These are phyloP conservation scores for Eulemur macaco DNA, from an alignment of 2,113 vertebrate genomes.

Conservation along the genomic window DNA sequence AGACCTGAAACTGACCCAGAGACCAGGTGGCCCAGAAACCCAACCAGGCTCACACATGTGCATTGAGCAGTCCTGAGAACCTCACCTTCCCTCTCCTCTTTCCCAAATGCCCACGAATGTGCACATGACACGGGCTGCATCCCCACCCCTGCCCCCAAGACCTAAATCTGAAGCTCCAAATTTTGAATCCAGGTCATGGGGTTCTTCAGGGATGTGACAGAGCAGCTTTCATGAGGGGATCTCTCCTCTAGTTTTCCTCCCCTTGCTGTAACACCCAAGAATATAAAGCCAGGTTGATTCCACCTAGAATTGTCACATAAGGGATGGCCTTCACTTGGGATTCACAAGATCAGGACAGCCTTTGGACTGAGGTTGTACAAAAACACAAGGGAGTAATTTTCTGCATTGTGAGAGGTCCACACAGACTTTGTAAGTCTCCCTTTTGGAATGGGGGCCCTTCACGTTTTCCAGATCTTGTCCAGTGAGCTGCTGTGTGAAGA, in stretches of 20 bases:
- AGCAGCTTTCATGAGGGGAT: not conserved
- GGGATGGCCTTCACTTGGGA: not conserved
- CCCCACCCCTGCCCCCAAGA: too few relatives aligned
- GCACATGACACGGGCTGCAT: not conserved
- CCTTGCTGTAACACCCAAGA: not conserved
- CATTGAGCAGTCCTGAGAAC: not conserved
- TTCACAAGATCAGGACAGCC: not conserved
- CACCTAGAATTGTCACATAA: not conserved
- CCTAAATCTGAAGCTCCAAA: not conserved
- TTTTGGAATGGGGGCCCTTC: not conserved
- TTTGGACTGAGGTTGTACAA: not conserved
- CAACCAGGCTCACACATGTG: not conserved
- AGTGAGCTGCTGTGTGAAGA: too few relatives aligned
- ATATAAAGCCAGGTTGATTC: not conserved
- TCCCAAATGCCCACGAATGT: not conserved
- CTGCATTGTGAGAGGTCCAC: not conserved
- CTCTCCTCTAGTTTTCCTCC: not conserved
- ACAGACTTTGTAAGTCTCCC: not conserved
- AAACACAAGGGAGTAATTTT: not conserved
- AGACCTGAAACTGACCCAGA: not conserved
- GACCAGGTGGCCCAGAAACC: not conserved
- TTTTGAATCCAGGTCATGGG: not conserved
- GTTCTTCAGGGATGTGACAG: not conserved
- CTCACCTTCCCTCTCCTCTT: not conserved
- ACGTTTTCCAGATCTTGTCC: too few relatives aligned